Base-by-base conservation (phyloP, 1,140 invertebrate species). In the Monomorium pharaonis region DNA sequence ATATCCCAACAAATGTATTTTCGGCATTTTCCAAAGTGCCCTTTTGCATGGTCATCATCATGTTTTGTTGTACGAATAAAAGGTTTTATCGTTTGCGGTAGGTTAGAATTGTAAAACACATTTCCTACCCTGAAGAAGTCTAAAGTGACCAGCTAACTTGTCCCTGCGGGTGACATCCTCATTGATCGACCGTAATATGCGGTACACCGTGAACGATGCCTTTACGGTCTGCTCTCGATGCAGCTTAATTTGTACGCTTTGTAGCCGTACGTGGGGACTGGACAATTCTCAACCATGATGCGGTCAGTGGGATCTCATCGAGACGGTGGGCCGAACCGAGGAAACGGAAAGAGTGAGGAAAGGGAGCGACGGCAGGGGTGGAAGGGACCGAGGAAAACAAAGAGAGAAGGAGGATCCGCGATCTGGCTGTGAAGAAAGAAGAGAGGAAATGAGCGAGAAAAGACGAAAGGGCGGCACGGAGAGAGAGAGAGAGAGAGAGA, bases 231-330 rank as follows among this genome's bases (percentile, higher is more conserved):
- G 62, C 84, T 51, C 85, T 78, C 69, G 65, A 44, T 65, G 58
- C 81, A 90, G 86, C 83, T 94, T 93, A 94, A 94, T 95, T 94
- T 94, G 94, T 94, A n/a, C 92, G 92, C 91, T 94, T 91, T 93
- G 92, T 88, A 88, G 92, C 86, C 87, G 87, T 89, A 87, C 88
- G 89, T 87, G 89, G 88, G 90, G 62, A 69, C 88, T 69, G 33
- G 74, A 42, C 74, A 74, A 77, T 24, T 49, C 70, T 56, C 65
- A 56, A 86, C 54, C 54, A 86, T 74, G 56, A 51, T 56, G 80
- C 70, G 70, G 78, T 78, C 62, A 77, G 69, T 69, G 84, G n/a
- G 75, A 86, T 62, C 75, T 70, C 56, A n/a, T 89, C 78, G 88
- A 88, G 86, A 60, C 77, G 85, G 80, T 88, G 72, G 83, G 85